Percentiles rank a stretch among this genome's conserved stretches.
phyloP scores from a whole-genome alignment of 2,113 vertebrate species.

The Echinops telfairi region DNA sequence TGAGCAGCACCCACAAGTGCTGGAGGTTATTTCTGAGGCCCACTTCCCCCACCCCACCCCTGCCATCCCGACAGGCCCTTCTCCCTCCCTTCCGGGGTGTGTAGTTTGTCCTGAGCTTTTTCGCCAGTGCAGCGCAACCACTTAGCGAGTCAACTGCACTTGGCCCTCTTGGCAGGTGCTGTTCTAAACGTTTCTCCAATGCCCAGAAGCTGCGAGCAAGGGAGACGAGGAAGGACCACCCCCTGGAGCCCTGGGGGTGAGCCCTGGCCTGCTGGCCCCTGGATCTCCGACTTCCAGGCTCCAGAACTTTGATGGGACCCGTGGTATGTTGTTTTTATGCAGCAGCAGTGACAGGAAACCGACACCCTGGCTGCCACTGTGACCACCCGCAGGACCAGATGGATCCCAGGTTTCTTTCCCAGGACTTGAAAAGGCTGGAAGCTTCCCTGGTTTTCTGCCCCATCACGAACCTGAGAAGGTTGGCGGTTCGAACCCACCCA shows the following conservation, averaged over 20 bases:
- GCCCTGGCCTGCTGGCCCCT: not conserved
- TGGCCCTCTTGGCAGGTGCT: not conserved
- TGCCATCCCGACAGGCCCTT: conserved; percentile 3
- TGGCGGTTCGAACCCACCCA: not conserved
- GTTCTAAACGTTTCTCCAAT: not conserved
- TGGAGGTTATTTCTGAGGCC: not conserved
- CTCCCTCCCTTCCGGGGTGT: not conserved
- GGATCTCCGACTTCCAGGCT: not conserved
- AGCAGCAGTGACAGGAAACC: not conserved
- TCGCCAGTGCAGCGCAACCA: no score
- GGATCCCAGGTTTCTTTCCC: not conserved
- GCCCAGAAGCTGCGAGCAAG: not conserved
- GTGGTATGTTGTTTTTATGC: not conserved
- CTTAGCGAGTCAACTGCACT: no score
- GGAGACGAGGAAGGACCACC: not conserved
- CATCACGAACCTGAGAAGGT: not conserved
- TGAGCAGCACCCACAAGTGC: not conserved
- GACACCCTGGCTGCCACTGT: not conserved
- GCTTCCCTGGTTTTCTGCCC: not conserved
- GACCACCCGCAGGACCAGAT: not conserved
- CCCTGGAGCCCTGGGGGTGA: not conserved
- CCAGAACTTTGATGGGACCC: not conserved
- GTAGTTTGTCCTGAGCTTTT: no score
- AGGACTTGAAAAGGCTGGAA: not conserved
- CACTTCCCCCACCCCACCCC: fast-evolving